Evolutionary conservation across 2,888 invertebrate genomes (phyloP).

Genomic region (Drosophila lacicola): DNA sequence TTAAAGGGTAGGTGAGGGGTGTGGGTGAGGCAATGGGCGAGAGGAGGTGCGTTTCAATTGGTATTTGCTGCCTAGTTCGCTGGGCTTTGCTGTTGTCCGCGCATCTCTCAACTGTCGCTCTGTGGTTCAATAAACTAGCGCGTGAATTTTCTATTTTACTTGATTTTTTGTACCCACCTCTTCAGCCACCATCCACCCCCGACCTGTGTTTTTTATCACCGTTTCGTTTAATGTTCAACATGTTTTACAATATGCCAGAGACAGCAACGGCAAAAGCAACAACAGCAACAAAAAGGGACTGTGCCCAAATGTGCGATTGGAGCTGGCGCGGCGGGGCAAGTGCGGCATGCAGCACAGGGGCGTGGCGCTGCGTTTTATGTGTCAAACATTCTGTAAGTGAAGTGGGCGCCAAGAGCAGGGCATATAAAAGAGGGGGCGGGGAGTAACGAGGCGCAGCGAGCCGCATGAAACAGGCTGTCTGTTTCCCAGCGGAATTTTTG

Average conservation of each 20-base stretch:
- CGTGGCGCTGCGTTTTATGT: slow-evolving; percentile 65
- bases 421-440: background rate
- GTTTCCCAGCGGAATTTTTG: slow-evolving; percentile 64
- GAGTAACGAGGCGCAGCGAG: slow-evolving; percentile 20
- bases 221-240: slow-evolving; percentile 62
- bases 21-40: background rate
- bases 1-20: background rate
- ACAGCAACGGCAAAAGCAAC: slow-evolving; percentile 28
- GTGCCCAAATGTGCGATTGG: slow-evolving; percentile 22
- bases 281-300: slow-evolving; percentile 16
- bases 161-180: slow-evolving; percentile 31
- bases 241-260: slow-evolving; percentile 63
- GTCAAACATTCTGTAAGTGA: slow-evolving; percentile 71
- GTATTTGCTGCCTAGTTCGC: slow-evolving; percentile 35
- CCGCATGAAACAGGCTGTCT: slow-evolving; percentile 51
- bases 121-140: slow-evolving; percentile 77
- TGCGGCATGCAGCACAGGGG: slow-evolving; percentile 16
- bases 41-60: slow-evolving; percentile 12
- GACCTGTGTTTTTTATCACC: slow-evolving; percentile 35
- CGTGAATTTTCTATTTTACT: slow-evolving; percentile 72
- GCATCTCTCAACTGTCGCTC: slow-evolving; percentile 6
- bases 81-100: background rate
- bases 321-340: background rate
- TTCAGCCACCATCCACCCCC: background rate
- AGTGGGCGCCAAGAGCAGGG: slow-evolving; percentile 27